These are phyloP conservation scores for Tethea ocularis DNA, from an alignment of 2,888 invertebrate genomes.

Conservation along the genomic window DNA sequence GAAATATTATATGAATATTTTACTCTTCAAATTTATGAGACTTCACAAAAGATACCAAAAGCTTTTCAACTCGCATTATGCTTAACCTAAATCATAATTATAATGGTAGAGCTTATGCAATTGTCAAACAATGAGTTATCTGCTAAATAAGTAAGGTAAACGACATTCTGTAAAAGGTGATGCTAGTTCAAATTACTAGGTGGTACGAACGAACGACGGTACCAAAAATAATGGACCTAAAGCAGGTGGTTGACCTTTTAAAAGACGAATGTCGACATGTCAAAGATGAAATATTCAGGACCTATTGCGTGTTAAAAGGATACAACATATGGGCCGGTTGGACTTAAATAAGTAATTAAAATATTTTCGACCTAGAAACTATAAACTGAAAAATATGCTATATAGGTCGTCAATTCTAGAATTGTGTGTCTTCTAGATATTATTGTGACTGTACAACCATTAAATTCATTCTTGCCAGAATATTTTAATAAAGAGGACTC, in stretches of 20 bases:
- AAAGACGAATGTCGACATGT: slow-evolving; percentile 21
- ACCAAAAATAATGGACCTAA: slow-evolving; percentile 8
- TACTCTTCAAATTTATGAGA: neutral
- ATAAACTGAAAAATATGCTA: neutral
- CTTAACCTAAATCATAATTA: slow-evolving; percentile 6
- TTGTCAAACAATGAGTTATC: slow-evolving; percentile 13
- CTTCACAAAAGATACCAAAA: neutral
- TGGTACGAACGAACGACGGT: neutral
- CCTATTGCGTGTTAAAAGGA: slow-evolving; percentile 7
- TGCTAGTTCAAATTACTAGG: neutral
- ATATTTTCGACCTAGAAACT: neutral
- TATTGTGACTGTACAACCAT: no score
- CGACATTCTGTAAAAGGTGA: slow-evolving; percentile 6
- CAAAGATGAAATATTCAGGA: slow-evolving; percentile 35
- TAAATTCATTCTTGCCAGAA: no score
- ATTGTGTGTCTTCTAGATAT: neutral
- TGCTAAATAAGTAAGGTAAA: slow-evolving; percentile 12
- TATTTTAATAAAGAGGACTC: no score
- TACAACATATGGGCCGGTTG: neutral
- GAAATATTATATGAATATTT: neutral
- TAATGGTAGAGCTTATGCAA: slow-evolving; percentile 12
- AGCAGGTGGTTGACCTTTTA: slow-evolving; percentile 21
- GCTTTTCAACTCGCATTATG: neutral
- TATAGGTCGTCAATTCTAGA: neutral
- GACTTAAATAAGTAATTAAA: neutral